Conservation (phyloP, 23 tunicate species). For the Ascidia mentula region DNA sequence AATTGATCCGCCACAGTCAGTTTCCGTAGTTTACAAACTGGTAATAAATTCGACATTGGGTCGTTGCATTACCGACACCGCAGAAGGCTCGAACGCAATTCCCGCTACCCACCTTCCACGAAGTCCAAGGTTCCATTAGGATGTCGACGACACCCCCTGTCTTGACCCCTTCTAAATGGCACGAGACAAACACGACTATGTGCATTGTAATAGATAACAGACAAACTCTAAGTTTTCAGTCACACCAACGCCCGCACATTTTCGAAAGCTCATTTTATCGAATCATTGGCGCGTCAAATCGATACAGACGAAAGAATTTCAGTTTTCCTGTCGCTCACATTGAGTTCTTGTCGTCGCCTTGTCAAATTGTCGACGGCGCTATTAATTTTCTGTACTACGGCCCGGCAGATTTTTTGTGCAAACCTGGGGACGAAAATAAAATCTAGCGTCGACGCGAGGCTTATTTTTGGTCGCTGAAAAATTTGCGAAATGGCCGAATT, state of each 20-base stretch:
- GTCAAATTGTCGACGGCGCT: not conserved
- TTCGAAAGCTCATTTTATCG: not conserved
- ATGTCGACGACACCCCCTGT: too few relatives aligned
- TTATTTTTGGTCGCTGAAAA: not conserved
- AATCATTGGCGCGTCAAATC: constrained; percentile 8
- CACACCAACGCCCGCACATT: not conserved
- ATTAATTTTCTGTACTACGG: not conserved
- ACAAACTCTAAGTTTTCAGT: not conserved
- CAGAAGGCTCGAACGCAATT: too few relatives aligned
- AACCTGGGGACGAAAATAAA: not conserved
- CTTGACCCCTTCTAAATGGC: not conserved
- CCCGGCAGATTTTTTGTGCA: not conserved
- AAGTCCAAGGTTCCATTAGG: too few relatives aligned
- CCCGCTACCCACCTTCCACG: too few relatives aligned
- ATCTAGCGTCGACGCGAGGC: not conserved
- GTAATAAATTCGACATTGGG: too few relatives aligned
- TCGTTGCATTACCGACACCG: too few relatives aligned
- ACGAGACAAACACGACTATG: not conserved
- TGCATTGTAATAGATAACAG: not conserved
- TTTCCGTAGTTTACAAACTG: too few relatives aligned
- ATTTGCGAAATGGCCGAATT: not conserved
- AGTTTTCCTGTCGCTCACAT: constrained; percentile 11
- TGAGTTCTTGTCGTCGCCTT: constrained; percentile 3
- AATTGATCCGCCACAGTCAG: too few relatives aligned
- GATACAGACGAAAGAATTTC: constrained; percentile 10